Base-by-base conservation (phyloP, 2,797 vertebrate genomes). In the Petrocephalus sullivani region DNA sequence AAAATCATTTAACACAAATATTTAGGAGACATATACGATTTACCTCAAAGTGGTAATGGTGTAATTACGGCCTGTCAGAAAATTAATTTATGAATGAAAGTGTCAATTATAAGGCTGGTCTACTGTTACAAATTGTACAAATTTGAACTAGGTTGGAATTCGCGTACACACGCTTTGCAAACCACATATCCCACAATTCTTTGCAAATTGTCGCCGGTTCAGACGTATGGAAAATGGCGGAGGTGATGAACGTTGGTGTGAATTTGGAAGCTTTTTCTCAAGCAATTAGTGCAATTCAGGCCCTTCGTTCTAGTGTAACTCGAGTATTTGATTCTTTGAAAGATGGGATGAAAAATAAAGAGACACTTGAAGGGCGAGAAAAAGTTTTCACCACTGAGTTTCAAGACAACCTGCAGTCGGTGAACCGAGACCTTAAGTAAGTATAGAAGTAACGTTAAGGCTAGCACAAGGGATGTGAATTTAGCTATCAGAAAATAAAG, bases 181-280 rank as follows among this genome's bases (percentile, higher is more conserved):
- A 78, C 71, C 19, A 46, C 71, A 6, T 41, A 78, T 78, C 71
- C 71, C 71, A 78, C 37, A 78, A 78, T 78, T 78, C 71, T 78
- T 46, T 16, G 37, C 6, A 41, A 78, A 78, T 78, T 78, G 16
- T 46, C 23, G 61, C 61, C 10, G 14, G 33, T 33, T 5, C 4
- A 16, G 71, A 78, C 37, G 71, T 78, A 78, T 46, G 16, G 33
- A 92, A 91, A 14, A 98, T 99, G 98, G 97, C 97, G 95, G 98
- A 98, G 14, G 94, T 94, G 88, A 91, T 98, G 90, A 97, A 95
- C 7, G 96, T 98, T 2, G 98, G 98, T 0, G 97, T 98, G 89
- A 98, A 99, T 90, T 94, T 99, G 92, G 98, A 99, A 92, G 98
- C 98, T 1, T 99, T 99, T 61, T 96, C 97, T 12, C 98, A 98